Percentiles rank a stretch among this genome's conserved stretches.
These are phyloP conservation scores for Menidia menidia DNA, from an alignment of 2,797 vertebrate species.

Conservation along the genomic window DNA sequence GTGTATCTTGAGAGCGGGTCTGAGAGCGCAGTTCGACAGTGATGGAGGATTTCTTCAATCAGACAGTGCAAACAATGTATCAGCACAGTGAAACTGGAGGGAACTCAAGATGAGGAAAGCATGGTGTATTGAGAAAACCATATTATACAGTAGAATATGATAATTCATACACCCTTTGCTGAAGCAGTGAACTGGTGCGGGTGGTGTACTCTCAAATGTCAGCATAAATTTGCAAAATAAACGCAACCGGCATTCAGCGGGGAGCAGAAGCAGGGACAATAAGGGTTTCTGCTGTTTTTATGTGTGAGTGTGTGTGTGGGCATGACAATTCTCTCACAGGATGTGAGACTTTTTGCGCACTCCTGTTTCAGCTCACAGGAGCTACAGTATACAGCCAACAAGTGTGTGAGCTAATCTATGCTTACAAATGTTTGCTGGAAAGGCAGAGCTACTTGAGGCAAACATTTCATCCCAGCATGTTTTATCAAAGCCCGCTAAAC, in stretches of 20 bases:
- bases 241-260: slow-evolving; percentile 79
- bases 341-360: slow-evolving; percentile 44
- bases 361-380: slow-evolving; percentile 50
- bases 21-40: slow-evolving; percentile 45
- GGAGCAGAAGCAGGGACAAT: slow-evolving; percentile 76
- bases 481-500: slow-evolving; percentile 55
- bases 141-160: slow-evolving; percentile 84
- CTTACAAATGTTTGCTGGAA: slow-evolving; percentile 20
- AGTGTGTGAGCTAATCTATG: slow-evolving; percentile 55
- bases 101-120: slow-evolving; percentile 57
- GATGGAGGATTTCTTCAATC: slow-evolving; percentile 61
- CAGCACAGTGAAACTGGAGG: slow-evolving; percentile 42
- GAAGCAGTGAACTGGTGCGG: slow-evolving; percentile 81
- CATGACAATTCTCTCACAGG: slow-evolving; percentile 43
- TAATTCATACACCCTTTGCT: slow-evolving; percentile 84
- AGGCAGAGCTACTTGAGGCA: slow-evolving; percentile 24
- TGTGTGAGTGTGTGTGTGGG: slow-evolving; percentile 46
- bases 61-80: slow-evolving; percentile 65
- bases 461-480: slow-evolving; percentile 39
- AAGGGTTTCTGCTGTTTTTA: slow-evolving; percentile 66
- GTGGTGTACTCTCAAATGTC: slow-evolving; percentile 85
- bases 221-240: slow-evolving; percentile 89
- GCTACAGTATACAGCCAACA: slow-evolving; percentile 45
- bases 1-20: slow-evolving; percentile 59
- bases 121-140: slow-evolving; percentile 79